Evolutionary conservation across 1,140 invertebrate genomes (phyloP).

Genomic region (Hyles vespertilio): DNA sequence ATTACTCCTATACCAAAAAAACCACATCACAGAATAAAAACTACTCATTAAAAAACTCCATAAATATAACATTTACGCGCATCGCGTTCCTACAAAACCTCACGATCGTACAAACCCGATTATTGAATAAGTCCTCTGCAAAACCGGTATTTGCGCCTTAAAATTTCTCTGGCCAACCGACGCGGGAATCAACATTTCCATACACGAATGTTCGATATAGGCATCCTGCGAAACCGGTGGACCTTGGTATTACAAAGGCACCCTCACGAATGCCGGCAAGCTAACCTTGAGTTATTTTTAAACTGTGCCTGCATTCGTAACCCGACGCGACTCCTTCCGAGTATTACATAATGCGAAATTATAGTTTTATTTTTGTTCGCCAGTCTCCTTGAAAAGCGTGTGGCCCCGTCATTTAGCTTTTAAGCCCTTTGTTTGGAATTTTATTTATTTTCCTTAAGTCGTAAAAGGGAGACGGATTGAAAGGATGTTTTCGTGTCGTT

Average conservation of each 20-base stretch:
- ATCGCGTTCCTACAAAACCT: too few relatives aligned
- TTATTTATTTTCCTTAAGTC: slow-evolving; percentile 72
- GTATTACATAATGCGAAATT: slow-evolving; percentile 74
- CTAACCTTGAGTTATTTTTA: slow-evolving; percentile 74
- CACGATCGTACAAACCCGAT: too few relatives aligned
- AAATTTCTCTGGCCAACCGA: slow-evolving; percentile 14
- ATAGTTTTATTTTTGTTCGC: slow-evolving; percentile 17
- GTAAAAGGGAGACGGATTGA: slow-evolving; percentile 74
- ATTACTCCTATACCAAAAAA: too few relatives aligned
- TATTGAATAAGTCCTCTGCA: slow-evolving; percentile 1
- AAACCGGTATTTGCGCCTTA: slow-evolving; percentile 4
- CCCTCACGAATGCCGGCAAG: slow-evolving; percentile 53
- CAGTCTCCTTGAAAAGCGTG: slow-evolving; percentile 63
- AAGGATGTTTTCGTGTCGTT: slow-evolving; percentile 45
- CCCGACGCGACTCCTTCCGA: slow-evolving; percentile 67
- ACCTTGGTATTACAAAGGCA: slow-evolving; percentile 71
- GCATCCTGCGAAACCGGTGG: slow-evolving; percentile 66
- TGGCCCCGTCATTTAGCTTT: slow-evolving; percentile 69
- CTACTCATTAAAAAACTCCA: too few relatives aligned
- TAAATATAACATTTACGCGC: too few relatives aligned
- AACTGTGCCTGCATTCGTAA: slow-evolving; percentile 63
- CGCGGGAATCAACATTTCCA: slow-evolving; percentile 25
- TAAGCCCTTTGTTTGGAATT: slow-evolving; percentile 69
- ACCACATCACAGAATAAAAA: too few relatives aligned
- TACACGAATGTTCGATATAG: slow-evolving; percentile 41